These are phyloP conservation scores for Gymnocypris eckloni DNA, from an alignment of 2,797 vertebrate genomes.

Conservation along the genomic window DNA sequence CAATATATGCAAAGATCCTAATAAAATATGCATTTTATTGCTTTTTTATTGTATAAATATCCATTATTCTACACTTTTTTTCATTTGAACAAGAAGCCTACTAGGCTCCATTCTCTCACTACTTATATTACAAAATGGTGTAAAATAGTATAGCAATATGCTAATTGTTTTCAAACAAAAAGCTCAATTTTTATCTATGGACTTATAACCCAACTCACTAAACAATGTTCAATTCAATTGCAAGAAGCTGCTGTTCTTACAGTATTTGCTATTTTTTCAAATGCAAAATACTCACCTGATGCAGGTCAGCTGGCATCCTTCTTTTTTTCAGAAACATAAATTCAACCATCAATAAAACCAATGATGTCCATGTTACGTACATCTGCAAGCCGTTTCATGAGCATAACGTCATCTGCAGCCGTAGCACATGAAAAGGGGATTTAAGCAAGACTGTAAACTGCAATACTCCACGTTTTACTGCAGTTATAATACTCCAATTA, in stretches of 20 bases:
- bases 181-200: neutral
- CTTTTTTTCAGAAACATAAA: neutral
- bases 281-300: neutral
- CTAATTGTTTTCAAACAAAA: neutral
- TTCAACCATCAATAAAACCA: neutral
- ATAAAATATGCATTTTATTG: too few species aligned
- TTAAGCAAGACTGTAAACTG: neutral
- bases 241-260: neutral
- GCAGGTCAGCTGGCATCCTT: neutral
- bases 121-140: neutral
- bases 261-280: neutral
- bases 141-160: neutral
- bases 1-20: too few species aligned
- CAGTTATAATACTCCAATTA: slow-evolving; percentile 8
- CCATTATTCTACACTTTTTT: too few species aligned
- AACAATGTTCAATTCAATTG: neutral
- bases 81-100: neutral
- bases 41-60: too few species aligned
- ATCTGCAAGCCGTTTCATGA: neutral
- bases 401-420: neutral
- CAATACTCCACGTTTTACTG: slow-evolving; percentile 1
- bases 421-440: too few species aligned
- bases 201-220: neutral
- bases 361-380: neutral
- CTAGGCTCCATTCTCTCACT: neutral